These are phyloP conservation scores for Anaspis maculata DNA, from an alignment of 2,888 invertebrate species.

Conservation along the genomic window DNA sequence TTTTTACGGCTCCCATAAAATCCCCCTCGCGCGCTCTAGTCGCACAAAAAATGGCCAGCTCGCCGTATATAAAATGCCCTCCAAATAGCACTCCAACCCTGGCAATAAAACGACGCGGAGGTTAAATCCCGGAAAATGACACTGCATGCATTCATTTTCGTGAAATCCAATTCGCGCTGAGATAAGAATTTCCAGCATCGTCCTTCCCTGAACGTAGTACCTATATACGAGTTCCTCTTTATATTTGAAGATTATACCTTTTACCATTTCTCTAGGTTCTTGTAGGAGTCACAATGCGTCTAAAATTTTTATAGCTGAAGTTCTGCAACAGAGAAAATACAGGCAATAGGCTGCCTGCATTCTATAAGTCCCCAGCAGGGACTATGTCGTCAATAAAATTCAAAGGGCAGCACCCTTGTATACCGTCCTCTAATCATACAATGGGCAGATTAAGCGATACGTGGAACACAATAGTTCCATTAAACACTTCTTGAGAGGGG, in stretches of 20 bases:
- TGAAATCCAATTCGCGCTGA: conserved; percentile 23
- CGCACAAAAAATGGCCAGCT: conserved; percentile 16
- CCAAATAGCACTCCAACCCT: conserved; percentile 23
- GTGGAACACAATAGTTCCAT: conserved; percentile 29
- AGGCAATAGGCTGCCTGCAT: too few species aligned
- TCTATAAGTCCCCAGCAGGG: too few species aligned
- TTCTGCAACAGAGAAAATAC: too few species aligned
- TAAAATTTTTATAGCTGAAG: too few species aligned
- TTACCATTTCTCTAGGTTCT: too few species aligned
- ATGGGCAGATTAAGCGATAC: conserved; percentile 28
- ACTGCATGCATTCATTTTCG: conserved; percentile 21
- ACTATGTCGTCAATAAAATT: conserved; percentile 7
- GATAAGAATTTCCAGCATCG: too few species aligned
- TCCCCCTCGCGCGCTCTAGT: conserved; percentile 7
- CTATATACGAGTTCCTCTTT: too few species aligned
- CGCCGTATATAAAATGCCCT: conserved; percentile 22
- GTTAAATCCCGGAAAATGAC: conserved; percentile 20
- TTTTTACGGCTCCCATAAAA: conserved; percentile 12
- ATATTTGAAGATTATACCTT: too few species aligned
- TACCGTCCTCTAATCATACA: conserved; percentile 23
- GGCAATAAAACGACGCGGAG: conserved; percentile 21
- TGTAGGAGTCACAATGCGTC: too few species aligned
- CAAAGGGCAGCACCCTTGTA: conserved; percentile 15
- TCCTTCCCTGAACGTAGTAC: conserved; percentile 18
- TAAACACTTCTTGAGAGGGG: conserved; percentile 23